Conservation (phyloP, 2,888 invertebrate genomes). For the Leucophenga montana region DNA sequence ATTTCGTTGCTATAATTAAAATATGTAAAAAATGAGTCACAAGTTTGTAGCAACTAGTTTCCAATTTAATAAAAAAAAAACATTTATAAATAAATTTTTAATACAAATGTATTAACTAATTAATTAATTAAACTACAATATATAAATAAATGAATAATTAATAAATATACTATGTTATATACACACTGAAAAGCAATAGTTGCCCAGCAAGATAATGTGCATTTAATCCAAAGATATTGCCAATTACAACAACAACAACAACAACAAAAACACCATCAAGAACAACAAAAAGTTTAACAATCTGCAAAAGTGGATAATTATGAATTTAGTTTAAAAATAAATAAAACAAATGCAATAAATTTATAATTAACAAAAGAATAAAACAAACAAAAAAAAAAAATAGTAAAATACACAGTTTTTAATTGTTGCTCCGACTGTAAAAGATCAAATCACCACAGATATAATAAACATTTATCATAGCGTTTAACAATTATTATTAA, state of each 20-base stretch:
- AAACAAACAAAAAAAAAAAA: not conserved
- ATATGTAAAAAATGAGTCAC: not conserved
- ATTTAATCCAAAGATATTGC: conserved; percentile 20
- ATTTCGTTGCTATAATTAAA: too few species aligned
- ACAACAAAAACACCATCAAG: not conserved
- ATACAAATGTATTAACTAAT: not conserved
- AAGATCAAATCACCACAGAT: not conserved
- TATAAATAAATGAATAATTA: not conserved
- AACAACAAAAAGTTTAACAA: not conserved
- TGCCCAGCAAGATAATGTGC: conserved; percentile 22
- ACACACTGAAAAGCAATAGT: conserved; percentile 21
- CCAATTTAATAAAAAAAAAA: conserved; percentile 4
- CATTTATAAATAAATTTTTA: not conserved
- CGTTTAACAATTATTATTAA: conserved; percentile 24
- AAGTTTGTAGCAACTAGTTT: conserved; percentile 5
- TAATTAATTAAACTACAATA: not conserved
- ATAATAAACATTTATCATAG: conserved; percentile 21
- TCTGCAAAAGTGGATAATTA: too few species aligned
- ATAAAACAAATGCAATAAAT: conserved; percentile 4
- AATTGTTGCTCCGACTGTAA: not conserved
- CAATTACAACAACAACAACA: conserved; percentile 8
- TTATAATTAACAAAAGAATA: too few species aligned
- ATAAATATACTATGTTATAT: not conserved
- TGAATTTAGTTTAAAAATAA: not conserved
- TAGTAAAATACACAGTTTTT: not conserved